Evolutionary conservation across 53 echinoderm and acorn worm species (phyloP).

Genomic region (Patiria pectinifera): DNA sequence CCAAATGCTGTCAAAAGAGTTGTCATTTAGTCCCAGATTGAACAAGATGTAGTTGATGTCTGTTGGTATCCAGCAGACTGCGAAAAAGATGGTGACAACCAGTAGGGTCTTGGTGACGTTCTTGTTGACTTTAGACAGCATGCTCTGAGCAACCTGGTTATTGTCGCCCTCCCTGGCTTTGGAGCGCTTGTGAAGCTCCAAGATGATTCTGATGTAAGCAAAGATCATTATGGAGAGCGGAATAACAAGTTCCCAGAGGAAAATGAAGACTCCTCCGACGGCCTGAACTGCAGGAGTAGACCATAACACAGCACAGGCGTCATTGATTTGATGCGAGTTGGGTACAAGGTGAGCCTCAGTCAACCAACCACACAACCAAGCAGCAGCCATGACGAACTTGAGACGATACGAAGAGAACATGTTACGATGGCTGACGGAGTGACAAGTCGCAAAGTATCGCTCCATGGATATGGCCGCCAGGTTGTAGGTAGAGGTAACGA

Average conservation of each 20-base stretch:
- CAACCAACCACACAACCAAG: conserved; percentile 45
- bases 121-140: conserved; percentile 38
- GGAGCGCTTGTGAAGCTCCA: conserved; percentile 35
- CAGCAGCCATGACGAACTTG: not conserved
- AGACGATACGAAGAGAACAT: not conserved
- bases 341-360: not conserved
- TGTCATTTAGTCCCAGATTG: conserved; percentile 22
- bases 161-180: conserved; percentile 21
- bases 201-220: conserved; percentile 24
- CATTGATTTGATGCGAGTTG: not conserved
- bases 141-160: conserved; percentile 2
- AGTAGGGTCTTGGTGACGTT: conserved; percentile 47
- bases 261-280: not conserved
- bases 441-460: conserved; percentile 49
- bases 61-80: conserved; percentile 36
- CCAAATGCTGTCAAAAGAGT: conserved; percentile 7
- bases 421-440: conserved; percentile 28
- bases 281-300: not conserved
- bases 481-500: conserved; percentile 47
- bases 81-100: conserved; percentile 18
- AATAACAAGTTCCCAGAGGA: conserved; percentile 1
- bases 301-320: not conserved
- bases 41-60: conserved; percentile 41
- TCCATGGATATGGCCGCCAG: conserved; percentile 42
- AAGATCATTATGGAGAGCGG: conserved; percentile 31